phyloP scores from a whole-genome alignment of 2,797 vertebrate genomes.

The Bradypodion pumilum region DNA sequence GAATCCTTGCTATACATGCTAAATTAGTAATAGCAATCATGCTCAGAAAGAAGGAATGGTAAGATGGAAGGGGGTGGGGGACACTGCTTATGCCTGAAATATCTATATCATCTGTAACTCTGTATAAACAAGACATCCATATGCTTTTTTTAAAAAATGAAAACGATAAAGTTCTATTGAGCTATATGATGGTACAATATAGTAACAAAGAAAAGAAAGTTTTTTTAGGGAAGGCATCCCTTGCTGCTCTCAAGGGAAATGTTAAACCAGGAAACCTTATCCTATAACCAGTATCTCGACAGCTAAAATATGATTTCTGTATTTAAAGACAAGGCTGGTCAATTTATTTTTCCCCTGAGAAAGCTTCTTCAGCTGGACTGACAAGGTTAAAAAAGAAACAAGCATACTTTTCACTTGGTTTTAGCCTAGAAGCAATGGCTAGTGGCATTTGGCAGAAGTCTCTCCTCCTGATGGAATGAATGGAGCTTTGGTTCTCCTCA shows the following conservation, averaged over 20 bases:
- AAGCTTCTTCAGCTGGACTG: background rate
- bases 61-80: too few relatives aligned
- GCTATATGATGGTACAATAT: slow-evolving; percentile 2
- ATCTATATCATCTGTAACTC: background rate
- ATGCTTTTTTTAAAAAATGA: background rate
- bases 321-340: slow-evolving; percentile 14
- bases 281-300: slow-evolving; percentile 12
- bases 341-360: slow-evolving; percentile 36
- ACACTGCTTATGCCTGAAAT: background rate
- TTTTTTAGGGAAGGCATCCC: background rate
- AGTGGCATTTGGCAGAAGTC: slow-evolving; percentile 35
- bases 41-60: background rate
- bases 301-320: slow-evolving; percentile 20
- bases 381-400: background rate
- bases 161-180: background rate
- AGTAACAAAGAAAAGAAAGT: background rate
- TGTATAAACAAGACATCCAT: background rate
- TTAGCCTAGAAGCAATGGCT: slow-evolving; percentile 43
- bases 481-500: slow-evolving; percentile 32
- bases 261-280: background rate
- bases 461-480: slow-evolving; percentile 45
- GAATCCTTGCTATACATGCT: too few relatives aligned
- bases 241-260: slow-evolving; percentile 9
- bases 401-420: background rate
- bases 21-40: background rate